Evolutionary conservation across 1,140 invertebrate genomes (phyloP), one percentile per base, ranked within the genome.

Genomic region (Coenobita brevimanus): DNA sequence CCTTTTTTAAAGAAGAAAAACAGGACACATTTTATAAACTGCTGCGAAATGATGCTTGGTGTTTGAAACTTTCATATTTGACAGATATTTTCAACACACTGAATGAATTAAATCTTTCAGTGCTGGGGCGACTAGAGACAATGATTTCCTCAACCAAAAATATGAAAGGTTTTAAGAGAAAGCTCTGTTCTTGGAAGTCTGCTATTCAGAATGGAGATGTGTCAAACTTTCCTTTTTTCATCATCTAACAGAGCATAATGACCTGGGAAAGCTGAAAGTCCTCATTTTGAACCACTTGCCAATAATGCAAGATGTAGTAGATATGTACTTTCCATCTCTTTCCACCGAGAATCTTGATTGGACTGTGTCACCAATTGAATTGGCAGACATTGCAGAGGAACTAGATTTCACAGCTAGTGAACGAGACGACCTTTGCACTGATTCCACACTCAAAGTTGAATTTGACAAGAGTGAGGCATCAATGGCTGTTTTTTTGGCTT

Each of bases 321-420:
- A 36, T 81, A 17, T 41, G 41, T 88, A 62, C 57, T 54, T 90
- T 13, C 36, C 75, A n/a, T 81, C 30, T 60, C 24, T 87, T 41
- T 1, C 57, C 80, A 46, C 69, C 24, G 41, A 81, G 79, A 81
- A 81, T 64, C 79, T 81, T 3, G 79, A 81, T 81, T 79, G 79
- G 67, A 81, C 21, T 81, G 79, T 71, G 57, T 75, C 79, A 46
- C 79, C 79, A 33, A 67, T 81, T n/a, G n/a, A 81, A 81, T 79
- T 79, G 79, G 79, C 41, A 67, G 79, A 79, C 79, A 81, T 3
- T 33, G 79, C 79, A 3, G 41, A 81, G n/a, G 79, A 81, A 71
- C 54, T 75, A 36, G 76, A 79, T 33, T 79, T 79, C 76, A 79
- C 36, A 36, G 79, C 79, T 64, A 71, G 27, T 3, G 79, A 81